Conservation (phyloP, 2,888 invertebrate species). For the Sphaerophoria taeniata region DNA sequence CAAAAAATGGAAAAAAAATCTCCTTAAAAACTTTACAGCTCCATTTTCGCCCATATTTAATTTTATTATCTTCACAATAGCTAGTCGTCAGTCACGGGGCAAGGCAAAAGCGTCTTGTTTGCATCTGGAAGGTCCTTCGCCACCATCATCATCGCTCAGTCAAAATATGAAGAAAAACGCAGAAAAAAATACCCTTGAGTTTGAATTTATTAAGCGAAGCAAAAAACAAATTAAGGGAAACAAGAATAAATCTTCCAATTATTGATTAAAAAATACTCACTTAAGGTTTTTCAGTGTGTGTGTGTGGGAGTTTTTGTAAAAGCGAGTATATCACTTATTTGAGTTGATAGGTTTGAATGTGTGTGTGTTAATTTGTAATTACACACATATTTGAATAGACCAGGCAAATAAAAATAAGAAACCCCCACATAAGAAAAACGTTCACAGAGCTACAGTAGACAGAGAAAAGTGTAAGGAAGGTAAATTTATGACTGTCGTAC, state of each 20-base stretch:
- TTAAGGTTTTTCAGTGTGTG: conserved; percentile 20
- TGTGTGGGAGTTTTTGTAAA: conserved; percentile 50
- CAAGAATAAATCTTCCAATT: conserved; percentile 68
- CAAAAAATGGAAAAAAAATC: conserved; percentile 3
- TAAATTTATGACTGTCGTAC: no score
- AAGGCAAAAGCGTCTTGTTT: conserved; percentile 21
- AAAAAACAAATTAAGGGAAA: conserved; percentile 11
- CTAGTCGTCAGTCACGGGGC: conserved; percentile 2
- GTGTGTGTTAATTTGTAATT: conserved; percentile 69
- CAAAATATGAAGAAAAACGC: conserved; percentile 7
- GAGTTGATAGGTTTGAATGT: conserved; percentile 3
- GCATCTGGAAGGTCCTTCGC: conserved; percentile 37
- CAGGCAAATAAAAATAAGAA: neutral
- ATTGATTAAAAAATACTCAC: conserved; percentile 67
- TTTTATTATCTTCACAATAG: conserved; percentile 56
- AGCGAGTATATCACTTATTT: neutral
- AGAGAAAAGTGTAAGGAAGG: conserved; percentile 11
- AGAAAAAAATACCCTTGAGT: conserved; percentile 27
- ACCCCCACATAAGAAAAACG: conserved; percentile 4
- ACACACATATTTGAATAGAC: conserved; percentile 42
- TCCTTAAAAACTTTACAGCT: conserved; percentile 56
- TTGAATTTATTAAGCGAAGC: conserved; percentile 1
- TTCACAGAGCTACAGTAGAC: neutral
- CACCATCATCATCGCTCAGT: conserved; percentile 12
- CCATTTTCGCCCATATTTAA: conserved; percentile 55